These are phyloP conservation scores for Podarcis muralis DNA, from an alignment of 2,113 vertebrate species.

Conservation along the genomic window DNA sequence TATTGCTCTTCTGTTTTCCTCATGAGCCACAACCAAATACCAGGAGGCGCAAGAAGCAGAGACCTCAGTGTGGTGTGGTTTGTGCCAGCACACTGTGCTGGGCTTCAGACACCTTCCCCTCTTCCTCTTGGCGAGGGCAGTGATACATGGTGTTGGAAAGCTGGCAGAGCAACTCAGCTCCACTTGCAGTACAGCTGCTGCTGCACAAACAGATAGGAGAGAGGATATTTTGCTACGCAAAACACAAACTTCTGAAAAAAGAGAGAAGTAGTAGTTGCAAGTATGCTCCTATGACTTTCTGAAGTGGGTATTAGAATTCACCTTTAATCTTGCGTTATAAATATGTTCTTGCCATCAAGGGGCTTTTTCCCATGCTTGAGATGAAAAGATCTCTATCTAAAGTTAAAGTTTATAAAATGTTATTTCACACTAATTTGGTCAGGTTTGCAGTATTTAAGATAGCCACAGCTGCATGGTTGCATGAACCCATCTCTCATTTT, in stretches of 20 bases:
- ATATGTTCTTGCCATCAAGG: background rate
- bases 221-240: background rate
- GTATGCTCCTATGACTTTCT: background rate
- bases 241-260: background rate
- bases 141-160: too few species aligned
- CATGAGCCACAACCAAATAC: too few species aligned
- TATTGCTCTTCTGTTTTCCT: too few species aligned
- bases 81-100: too few species aligned
- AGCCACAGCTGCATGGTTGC: background rate
- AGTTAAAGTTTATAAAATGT: background rate
- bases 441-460: background rate
- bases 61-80: too few species aligned
- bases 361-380: background rate
- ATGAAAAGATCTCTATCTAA: background rate
- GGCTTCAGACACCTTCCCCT: too few species aligned
- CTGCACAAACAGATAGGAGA: too few species aligned
- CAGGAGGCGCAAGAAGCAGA: too few species aligned
- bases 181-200: too few species aligned
- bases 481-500: background rate
- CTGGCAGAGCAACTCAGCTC: too few species aligned
- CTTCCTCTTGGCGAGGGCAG: too few species aligned
- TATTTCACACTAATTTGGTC: slow-evolving; percentile 5
- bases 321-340: background rate
- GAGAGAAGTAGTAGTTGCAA: background rate
- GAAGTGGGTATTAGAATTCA: background rate